Base-by-base conservation (phyloP, 2,888 invertebrate species). In the Fragum fragum region DNA sequence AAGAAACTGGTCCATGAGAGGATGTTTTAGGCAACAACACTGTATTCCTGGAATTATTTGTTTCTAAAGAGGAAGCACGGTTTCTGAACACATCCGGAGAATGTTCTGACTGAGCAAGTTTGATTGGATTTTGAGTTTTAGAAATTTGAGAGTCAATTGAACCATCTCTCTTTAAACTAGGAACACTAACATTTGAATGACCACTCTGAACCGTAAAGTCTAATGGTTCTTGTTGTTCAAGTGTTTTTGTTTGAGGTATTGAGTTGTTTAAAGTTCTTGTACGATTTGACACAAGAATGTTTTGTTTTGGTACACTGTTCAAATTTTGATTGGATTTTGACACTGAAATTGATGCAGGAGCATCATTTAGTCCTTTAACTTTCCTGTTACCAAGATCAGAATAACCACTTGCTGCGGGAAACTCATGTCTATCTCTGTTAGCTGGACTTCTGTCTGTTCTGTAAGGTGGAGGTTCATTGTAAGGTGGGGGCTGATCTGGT, bases 391-490 rank as follows among this genome's bases (percentile, higher is more conserved):
- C 21, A 6, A 55, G 3, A n/a, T 18, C 47, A n/a, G 47, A 47
- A n/a, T n/a, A 21, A n/a, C 32, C 55, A 21, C 53, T 81, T 39
- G 83, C 76, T 68, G 69, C 82, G 11, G 84, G 83, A 39, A 89
- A 89, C 39, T 77, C 80, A 79, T 87, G 89, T 77, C 89, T 85
- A 32, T 76, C 75, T 66, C 47, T 76, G 70, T 73, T 74, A 23
- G 69, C 74, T 14, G 89, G 89, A 86, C 88, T 89, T 52, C 86
- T 76, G 32, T 87, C 87, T 28, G 72, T 73, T 28, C 73, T 74
- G 59, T 87, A 85, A 1, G 89, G 88, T 16, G 89, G 87, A 26
- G 86, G 86, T 55, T 81, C 68, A 57, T 76, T 80, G 53, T 86
- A 86, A 1, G 86, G 86, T 23, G 86, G 86, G 11, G 86, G 86